These are phyloP conservation scores for Agelaius phoeniceus DNA, from an alignment of 2,113 vertebrate genomes.

Conservation along the genomic window DNA sequence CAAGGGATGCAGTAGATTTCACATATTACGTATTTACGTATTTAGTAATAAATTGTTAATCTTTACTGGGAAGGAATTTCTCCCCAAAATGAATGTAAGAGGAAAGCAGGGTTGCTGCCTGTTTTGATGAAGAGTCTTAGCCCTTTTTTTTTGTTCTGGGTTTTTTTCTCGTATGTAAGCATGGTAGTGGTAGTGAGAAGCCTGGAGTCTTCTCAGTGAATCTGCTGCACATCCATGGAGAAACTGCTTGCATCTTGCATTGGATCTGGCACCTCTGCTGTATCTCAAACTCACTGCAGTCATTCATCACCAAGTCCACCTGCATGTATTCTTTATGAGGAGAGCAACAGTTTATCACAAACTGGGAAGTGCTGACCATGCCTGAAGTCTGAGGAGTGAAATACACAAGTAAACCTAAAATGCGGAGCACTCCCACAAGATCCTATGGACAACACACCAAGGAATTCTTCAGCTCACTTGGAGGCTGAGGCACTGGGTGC, in stretches of 20 bases:
- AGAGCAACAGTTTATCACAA: background rate
- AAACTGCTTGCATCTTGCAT: background rate
- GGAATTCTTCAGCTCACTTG: background rate
- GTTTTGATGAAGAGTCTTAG: background rate
- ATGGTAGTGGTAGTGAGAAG: too few species aligned
- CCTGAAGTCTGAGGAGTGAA: background rate
- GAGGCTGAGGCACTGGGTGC: background rate
- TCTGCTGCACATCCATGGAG: background rate
- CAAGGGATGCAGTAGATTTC: background rate
- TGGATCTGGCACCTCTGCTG: background rate
- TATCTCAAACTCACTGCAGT: background rate
- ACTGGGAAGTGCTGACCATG: background rate
- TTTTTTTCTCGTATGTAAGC: background rate
- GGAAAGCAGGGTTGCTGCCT: background rate
- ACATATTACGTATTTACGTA: background rate
- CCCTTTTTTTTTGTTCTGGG: too few species aligned
- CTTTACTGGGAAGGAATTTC: background rate
- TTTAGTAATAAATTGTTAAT: background rate
- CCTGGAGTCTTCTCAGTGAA: background rate
- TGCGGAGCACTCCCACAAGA: background rate
- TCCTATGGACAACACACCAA: too few species aligned
- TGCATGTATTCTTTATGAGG: background rate
- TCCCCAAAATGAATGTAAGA: background rate
- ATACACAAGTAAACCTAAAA: background rate
- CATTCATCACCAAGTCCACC: background rate